Percentiles rank a stretch among this genome's conserved stretches.
Conservation (phyloP, 2,888 invertebrate genomes). For the Octodonta nipae region DNA sequence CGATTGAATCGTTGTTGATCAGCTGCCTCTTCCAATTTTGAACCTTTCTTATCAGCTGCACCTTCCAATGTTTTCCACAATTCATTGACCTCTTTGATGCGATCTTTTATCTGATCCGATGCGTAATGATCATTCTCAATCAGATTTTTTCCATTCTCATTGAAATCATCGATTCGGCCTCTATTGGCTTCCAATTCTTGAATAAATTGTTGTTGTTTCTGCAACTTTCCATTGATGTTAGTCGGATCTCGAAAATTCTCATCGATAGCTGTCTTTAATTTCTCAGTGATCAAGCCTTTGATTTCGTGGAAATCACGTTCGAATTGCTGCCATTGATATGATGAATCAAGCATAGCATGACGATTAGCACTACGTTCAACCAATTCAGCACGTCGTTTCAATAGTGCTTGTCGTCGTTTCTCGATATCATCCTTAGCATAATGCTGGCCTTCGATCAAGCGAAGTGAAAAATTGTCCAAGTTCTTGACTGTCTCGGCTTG, state of each 20-base stretch:
- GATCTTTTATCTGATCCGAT: slow-evolving; percentile 62
- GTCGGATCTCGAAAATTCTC: slow-evolving; percentile 94
- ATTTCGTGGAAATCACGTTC: slow-evolving; percentile 98
- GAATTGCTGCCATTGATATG: slow-evolving; percentile 94
- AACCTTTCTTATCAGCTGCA: slow-evolving; percentile 86
- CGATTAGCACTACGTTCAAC: too few relatives aligned
- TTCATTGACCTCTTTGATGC: slow-evolving; percentile 79
- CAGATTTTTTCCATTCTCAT: slow-evolving; percentile 72
- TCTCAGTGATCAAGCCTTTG: slow-evolving; percentile 98
- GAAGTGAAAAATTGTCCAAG: slow-evolving; percentile 93
- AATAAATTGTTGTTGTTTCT: slow-evolving; percentile 97
- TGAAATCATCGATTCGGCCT: slow-evolving; percentile 88
- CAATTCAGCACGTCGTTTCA: too few relatives aligned
- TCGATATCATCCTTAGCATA: slow-evolving; percentile 98
- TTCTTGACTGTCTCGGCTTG: slow-evolving; percentile 99
- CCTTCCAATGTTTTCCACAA: slow-evolving; percentile 84
- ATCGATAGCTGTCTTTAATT: slow-evolving; percentile 89
- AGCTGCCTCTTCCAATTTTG: slow-evolving; percentile 80
- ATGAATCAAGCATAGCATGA: too few relatives aligned
- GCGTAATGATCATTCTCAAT: slow-evolving; percentile 87
- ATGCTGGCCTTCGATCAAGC: slow-evolving; percentile 93
- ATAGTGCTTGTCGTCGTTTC: slow-evolving; percentile 75
- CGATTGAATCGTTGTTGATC: slow-evolving; percentile 98
- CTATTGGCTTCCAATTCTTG: slow-evolving; percentile 95
- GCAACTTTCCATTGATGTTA: slow-evolving; percentile 93